Evolutionary conservation across 2,113 vertebrate genomes (phyloP).

Genomic region (Antechinus flavipes): DNA sequence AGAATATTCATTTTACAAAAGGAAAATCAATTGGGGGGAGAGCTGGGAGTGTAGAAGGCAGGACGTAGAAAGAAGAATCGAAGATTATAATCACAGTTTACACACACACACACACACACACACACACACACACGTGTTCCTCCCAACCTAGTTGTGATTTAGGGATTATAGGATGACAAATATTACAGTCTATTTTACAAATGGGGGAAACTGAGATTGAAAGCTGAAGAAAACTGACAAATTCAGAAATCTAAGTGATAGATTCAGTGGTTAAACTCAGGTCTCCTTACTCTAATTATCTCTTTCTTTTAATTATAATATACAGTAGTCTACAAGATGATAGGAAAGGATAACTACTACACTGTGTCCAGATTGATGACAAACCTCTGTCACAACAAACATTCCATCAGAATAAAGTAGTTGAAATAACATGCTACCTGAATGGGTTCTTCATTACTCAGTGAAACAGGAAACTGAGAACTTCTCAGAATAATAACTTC

Average conservation of each 20-base stretch:
- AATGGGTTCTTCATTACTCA: not conserved
- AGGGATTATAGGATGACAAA: not conserved
- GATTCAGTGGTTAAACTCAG: not conserved
- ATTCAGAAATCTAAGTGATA: not conserved
- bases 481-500: no score
- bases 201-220: not conserved
- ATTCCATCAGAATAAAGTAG: not conserved
- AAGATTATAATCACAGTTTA: not conserved
- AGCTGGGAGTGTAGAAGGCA: not conserved
- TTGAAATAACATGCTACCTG: not conserved
- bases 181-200: not conserved
- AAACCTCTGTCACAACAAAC: not conserved
- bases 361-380: not conserved
- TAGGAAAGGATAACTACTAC: not conserved
- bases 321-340: not conserved
- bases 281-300: not conserved
- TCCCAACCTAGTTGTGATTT: not conserved
- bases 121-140: not conserved
- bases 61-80: not conserved
- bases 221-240: not conserved
- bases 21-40: not conserved
- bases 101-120: no score
- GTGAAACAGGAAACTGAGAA: no score
- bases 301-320: not conserved
- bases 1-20: not conserved